phyloP scores from a whole-genome alignment of 1,140 invertebrate species.

The Zaprionus tsacasi region DNA sequence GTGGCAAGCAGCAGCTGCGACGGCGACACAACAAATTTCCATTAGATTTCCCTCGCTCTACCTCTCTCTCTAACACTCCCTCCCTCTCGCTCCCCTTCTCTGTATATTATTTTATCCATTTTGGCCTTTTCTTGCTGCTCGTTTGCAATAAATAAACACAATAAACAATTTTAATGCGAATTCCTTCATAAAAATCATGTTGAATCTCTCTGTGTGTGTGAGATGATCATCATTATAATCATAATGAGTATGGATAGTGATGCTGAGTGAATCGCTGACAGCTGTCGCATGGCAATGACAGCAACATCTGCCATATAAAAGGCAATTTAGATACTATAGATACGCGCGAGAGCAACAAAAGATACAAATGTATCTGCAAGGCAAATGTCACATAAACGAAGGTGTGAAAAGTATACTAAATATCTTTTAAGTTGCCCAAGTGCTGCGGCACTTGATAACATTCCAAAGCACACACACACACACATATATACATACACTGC shows the following conservation, averaged over 20 bases:
- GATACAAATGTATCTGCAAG: conserved; percentile 47
- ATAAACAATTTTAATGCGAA: conserved; percentile 82
- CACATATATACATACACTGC: conserved; percentile 17
- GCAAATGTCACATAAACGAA: conserved; percentile 41
- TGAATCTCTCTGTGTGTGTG: conserved; percentile 47
- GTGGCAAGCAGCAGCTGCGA: conserved; percentile 26
- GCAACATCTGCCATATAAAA: conserved; percentile 20
- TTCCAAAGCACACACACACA: conserved; percentile 43
- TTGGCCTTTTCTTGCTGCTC: conserved; percentile 67
- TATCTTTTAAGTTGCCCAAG: conserved; percentile 51
- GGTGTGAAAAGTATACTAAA: conserved; percentile 76
- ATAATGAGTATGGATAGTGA: conserved; percentile 36
- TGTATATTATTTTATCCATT: conserved; percentile 58
- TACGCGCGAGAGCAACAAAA: conserved; percentile 15
- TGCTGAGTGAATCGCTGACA: conserved; percentile 49
- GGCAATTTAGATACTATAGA: conserved; percentile 9
- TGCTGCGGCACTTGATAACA: conserved; percentile 59
- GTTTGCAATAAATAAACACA: conserved; percentile 81
- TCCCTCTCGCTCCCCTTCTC: conserved; percentile 15
- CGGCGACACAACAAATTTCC: conserved; percentile 54
- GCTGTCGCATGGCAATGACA: conserved; percentile 71
- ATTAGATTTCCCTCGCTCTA: conserved; percentile 55
- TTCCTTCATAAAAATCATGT: conserved; percentile 75
- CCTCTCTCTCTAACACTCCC: conserved; percentile 20
- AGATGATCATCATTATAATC: conserved; percentile 19